Conservation (phyloP, 2,113 vertebrate genomes). For the Pseudorhombus dupliciocellatus region DNA sequence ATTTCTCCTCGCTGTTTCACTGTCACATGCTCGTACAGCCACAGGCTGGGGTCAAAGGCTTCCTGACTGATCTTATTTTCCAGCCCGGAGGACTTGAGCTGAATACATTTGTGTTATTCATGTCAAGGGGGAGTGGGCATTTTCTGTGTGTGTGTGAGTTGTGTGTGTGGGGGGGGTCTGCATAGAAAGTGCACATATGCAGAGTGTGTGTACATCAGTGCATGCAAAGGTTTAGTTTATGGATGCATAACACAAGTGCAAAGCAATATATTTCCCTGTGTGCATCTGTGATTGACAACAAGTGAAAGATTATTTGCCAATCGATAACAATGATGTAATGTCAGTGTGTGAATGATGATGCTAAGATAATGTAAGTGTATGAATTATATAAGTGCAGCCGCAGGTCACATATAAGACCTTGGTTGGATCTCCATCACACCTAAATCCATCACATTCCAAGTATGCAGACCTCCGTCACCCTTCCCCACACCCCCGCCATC, state of each 20-base stretch:
- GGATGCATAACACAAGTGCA: neutral
- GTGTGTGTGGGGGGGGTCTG: slow-evolving; percentile 40
- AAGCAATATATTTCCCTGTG: neutral
- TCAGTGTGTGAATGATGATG: slow-evolving; percentile 3
- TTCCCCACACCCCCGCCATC: slow-evolving; percentile 26
- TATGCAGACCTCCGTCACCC: slow-evolving; percentile 7
- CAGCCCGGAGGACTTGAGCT: slow-evolving; percentile 68
- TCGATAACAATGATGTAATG: slow-evolving; percentile 2
- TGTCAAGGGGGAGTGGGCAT: slow-evolving; percentile 50
- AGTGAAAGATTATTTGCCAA: slow-evolving; percentile 17
- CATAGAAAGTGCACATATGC: slow-evolving; percentile 12
- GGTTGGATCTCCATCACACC: slow-evolving; percentile 51
- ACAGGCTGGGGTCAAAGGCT: slow-evolving; percentile 75
- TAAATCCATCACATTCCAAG: slow-evolving; percentile 32
- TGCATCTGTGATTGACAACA: slow-evolving; percentile 1
- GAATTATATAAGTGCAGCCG: slow-evolving; percentile 30
- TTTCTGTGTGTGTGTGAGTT: slow-evolving; percentile 36
- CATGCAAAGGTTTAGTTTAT: slow-evolving; percentile 4
- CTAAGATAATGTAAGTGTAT: slow-evolving; percentile 10
- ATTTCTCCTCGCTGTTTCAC: slow-evolving; percentile 47
- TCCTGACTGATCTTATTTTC: slow-evolving; percentile 81
- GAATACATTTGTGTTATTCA: slow-evolving; percentile 79
- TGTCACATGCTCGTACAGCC: slow-evolving; percentile 68
- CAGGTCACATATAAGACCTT: slow-evolving; percentile 51
- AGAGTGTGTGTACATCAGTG: neutral